phyloP scores from a whole-genome alignment of 30 jellyfish, hydroid and myxozoan species.

The Turritopsis dohrnii region DNA sequence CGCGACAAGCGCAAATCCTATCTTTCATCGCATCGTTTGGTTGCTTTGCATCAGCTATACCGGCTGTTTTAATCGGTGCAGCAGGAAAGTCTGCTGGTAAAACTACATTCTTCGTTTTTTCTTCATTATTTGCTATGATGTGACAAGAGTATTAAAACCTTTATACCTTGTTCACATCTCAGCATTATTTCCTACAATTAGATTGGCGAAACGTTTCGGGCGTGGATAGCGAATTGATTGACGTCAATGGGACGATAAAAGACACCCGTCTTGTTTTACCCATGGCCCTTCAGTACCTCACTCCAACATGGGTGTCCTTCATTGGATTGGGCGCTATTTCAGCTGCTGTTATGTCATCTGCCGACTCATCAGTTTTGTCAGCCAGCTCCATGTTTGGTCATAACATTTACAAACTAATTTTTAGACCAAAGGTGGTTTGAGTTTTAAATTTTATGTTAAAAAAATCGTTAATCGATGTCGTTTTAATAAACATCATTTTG shows the following conservation, averaged over 20 bases:
- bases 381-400: conserved; percentile 48
- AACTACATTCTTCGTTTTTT: no score
- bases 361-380: conserved; percentile 45
- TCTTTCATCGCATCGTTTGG: conserved; percentile 40
- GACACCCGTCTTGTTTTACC: conserved; percentile 46
- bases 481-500: background rate
- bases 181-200: background rate
- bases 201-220: conserved; percentile 33
- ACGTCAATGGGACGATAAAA: conserved; percentile 13
- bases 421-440: conserved; percentile 22
- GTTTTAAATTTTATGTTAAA: background rate
- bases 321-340: conserved; percentile 51
- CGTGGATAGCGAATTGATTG: conserved; percentile 6
- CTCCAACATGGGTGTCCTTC: conserved; percentile 44
- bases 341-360: conserved; percentile 48
- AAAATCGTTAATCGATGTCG: background rate
- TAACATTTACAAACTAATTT: conserved; percentile 31
- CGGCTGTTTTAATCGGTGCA: conserved; percentile 47
- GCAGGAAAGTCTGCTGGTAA: conserved; percentile 40
- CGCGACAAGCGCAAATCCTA: conserved; percentile 27
- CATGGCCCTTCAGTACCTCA: conserved; percentile 31
- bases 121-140: no score
- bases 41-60: conserved; percentile 36
- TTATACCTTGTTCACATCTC: background rate
- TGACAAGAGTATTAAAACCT: background rate